Evolutionary conservation across 2,113 vertebrate species (phyloP).

Genomic region (Piaya cayana): DNA sequence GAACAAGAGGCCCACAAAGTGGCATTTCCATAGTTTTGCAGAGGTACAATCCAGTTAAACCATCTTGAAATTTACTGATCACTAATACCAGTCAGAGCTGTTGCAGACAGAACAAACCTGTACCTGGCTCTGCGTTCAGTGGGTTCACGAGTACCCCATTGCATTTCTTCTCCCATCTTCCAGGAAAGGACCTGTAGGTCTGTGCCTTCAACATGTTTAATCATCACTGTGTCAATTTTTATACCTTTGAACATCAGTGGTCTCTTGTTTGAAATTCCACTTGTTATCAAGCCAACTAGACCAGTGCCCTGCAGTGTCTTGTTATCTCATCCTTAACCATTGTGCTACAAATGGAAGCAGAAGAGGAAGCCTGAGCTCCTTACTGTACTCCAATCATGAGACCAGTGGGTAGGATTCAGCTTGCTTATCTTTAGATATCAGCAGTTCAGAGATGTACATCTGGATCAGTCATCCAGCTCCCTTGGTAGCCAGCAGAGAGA

Average conservation of each 20-base stretch:
- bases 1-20: background rate
- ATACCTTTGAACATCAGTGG: background rate
- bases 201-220: fast-evolving
- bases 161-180: background rate
- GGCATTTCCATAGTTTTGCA: background rate
- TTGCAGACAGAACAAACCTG: background rate
- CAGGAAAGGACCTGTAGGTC: background rate
- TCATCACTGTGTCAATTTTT: background rate
- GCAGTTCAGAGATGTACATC: background rate
- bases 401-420: background rate
- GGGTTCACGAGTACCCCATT: fast-evolving
- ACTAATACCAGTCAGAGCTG: background rate
- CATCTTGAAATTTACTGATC: background rate
- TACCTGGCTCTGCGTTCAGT: background rate
- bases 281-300: fast-evolving
- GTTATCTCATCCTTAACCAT: background rate
- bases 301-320: background rate
- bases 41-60: background rate
- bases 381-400: fast-evolving
- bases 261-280: background rate
- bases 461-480: background rate
- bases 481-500: background rate
- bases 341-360: background rate
- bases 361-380: background rate
- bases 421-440: background rate